These are phyloP conservation scores for Drosophila percnosoma DNA, from an alignment of 2,888 invertebrate species.

Conservation along the genomic window DNA sequence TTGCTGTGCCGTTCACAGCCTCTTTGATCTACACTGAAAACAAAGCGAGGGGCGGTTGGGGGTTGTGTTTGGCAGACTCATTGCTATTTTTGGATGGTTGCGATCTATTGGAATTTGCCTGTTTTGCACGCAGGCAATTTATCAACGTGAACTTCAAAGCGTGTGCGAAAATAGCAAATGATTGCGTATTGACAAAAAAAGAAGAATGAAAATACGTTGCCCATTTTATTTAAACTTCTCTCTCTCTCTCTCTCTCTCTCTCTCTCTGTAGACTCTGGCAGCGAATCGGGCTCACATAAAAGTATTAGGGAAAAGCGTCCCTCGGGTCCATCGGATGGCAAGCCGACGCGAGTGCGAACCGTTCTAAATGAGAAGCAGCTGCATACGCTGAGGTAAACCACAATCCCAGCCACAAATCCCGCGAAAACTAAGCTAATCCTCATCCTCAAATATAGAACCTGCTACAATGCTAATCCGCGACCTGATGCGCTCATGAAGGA, in stretches of 20 bases:
- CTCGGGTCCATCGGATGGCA: slow-evolving; percentile 89
- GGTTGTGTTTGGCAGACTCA: not conserved
- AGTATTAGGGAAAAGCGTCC: slow-evolving; percentile 87
- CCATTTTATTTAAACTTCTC: slow-evolving; percentile 7
- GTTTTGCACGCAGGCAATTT: slow-evolving; percentile 39
- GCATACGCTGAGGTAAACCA: slow-evolving; percentile 92
- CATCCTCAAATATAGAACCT: slow-evolving; percentile 87
- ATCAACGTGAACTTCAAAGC: slow-evolving; percentile 64
- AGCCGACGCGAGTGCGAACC: slow-evolving; percentile 99
- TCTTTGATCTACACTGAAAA: slow-evolving; percentile 55
- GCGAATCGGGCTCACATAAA: slow-evolving; percentile 95
- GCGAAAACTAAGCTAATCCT: not conserved
- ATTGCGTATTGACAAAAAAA: slow-evolving; percentile 32
- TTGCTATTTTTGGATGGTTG: slow-evolving; percentile 60
- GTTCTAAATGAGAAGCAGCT: slow-evolving; percentile 99
- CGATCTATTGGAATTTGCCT: slow-evolving; percentile 52
- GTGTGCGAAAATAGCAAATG: slow-evolving; percentile 54
- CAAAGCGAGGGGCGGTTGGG: not conserved
- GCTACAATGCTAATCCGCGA: slow-evolving; percentile 98
- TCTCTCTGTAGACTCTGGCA: slow-evolving; percentile 92
- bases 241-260: slow-evolving; percentile 7
- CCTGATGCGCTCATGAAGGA: slow-evolving; percentile 99
- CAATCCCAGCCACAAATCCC: not conserved
- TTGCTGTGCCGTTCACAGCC: slow-evolving; percentile 13
- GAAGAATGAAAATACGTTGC: not conserved